Evolutionary conservation across 2,888 invertebrate species (phyloP).

Genomic region (Aspidiotus destructor): DNA sequence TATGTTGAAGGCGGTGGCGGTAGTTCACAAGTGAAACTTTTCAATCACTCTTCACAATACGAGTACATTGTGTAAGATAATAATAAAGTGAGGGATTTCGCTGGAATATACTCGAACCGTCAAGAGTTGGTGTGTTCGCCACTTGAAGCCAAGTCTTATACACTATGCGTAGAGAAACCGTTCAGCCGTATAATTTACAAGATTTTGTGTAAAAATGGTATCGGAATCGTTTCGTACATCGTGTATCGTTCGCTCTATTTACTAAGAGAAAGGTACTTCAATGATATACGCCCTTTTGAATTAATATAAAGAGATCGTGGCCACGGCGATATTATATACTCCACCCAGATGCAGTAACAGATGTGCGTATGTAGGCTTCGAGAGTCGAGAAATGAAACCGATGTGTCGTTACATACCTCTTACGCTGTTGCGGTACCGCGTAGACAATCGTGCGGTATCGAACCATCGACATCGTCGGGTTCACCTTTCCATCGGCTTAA

Average conservation of each 20-base stretch:
- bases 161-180: neutral
- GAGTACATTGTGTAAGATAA: neutral
- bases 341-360: slow-evolving; percentile 13
- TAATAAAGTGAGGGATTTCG: slow-evolving; percentile 3
- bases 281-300: slow-evolving; percentile 26
- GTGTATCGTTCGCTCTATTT: neutral
- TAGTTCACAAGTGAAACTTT: neutral
- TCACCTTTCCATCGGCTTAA: too few relatives aligned
- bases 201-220: slow-evolving; percentile 4
- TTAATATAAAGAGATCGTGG: slow-evolving; percentile 25
- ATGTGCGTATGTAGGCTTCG: slow-evolving; percentile 6
- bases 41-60: slow-evolving; percentile 1
- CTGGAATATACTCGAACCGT: slow-evolving; percentile 10
- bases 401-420: neutral
- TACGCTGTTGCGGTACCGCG: too few relatives aligned
- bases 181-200: slow-evolving; percentile 11
- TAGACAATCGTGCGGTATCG: too few relatives aligned
- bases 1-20: neutral
- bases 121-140: slow-evolving; percentile 7
- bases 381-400: neutral
- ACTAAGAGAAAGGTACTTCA: slow-evolving; percentile 17
- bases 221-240: neutral
- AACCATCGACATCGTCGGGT: too few relatives aligned
- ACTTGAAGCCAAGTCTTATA: slow-evolving; percentile 3
- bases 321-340: slow-evolving; percentile 15